Evolutionary conservation across 2,797 vertebrate species (phyloP), one percentile per base, ranked within the genome.

Genomic region (Coccyzus lansbergi): DNA sequence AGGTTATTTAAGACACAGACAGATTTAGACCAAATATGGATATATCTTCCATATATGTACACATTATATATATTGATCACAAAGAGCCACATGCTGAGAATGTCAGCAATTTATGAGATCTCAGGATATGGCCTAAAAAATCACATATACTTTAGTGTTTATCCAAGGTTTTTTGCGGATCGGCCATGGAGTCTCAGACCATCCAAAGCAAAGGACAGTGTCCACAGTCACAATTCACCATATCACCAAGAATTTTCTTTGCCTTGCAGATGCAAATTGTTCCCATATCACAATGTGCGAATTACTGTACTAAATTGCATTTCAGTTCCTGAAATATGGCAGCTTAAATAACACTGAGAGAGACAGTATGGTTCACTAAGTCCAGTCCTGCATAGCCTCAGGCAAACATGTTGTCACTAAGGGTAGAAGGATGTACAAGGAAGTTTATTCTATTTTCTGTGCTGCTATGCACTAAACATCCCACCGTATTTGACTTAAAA

Each of bases 21-120:
- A 68, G 48, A 90, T 91, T 93, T 83, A 92, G 63, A 64, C 28
- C 18, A 86, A 55, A 31, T 56, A 20, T 19, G 34, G 38, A 25
- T 70, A 16, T 44, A 56, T 34, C 34, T 83, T 65, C 48, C 55
- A 29, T 55, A 19, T 76, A 84, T 88, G 93, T 84, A 58, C 44
- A 42, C 13, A 49, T 46, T 51, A 62, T 60, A 85, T 70, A 58
- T 42, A 44, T 25, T 56, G 38, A 79, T 52, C 33, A 56, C 28
- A 86, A 83, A 92, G 6, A 28, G 48, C 71, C n/a, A 70, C 24
- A 70, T 59, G 29, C 44, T 48, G 28, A 88, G 24, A 22, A 74
- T 71, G 15, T 0, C 55, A 28, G 31, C 4, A 87, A 40, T 64
- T 68, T 68, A 53, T 31, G 34, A 74, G 18, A 68, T 34, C 48